These are phyloP conservation scores for Tangara arthus DNA, from an alignment of 2,797 vertebrate species.

Conservation along the genomic window DNA sequence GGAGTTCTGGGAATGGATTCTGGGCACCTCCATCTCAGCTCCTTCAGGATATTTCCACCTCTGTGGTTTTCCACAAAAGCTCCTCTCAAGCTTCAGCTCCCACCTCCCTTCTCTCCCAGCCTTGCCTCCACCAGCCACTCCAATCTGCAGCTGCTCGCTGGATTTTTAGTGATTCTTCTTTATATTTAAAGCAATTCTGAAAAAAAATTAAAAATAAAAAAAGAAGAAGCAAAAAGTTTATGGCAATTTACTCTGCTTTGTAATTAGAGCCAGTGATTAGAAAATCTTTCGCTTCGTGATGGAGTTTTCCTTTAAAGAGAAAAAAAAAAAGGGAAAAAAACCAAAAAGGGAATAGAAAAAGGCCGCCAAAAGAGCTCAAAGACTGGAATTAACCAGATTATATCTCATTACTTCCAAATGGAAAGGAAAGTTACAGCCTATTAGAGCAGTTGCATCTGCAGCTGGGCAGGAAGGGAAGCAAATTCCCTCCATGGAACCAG, in stretches of 20 bases:
- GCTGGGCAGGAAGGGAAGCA: constrained; percentile 47
- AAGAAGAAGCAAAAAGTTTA: constrained; percentile 10
- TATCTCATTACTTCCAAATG: constrained; percentile 73
- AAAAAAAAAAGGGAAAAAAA: not conserved
- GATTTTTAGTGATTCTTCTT: constrained; percentile 57
- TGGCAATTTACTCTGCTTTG: constrained; percentile 63
- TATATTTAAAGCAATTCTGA: constrained; percentile 41
- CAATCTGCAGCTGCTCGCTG: constrained; percentile 53
- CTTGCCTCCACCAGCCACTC: constrained; percentile 5
- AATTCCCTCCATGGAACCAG: not conserved
- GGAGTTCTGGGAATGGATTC: not conserved
- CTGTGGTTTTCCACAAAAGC: not conserved
- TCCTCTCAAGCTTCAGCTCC: not conserved
- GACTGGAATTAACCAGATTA: constrained; percentile 74
- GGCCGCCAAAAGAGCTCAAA: constrained; percentile 66
- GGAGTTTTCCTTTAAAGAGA: constrained; percentile 54
- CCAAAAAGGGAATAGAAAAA: constrained; percentile 47
- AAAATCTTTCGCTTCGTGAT: constrained; percentile 36
- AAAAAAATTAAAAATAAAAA: not conserved
- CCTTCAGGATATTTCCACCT: not conserved
- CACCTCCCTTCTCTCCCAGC: not conserved
- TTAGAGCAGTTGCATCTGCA: constrained; percentile 61
- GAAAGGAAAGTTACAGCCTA: constrained; percentile 52
- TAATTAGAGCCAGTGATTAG: constrained; percentile 70
- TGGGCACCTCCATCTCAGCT: not conserved